Conservation (phyloP, 1,140 invertebrate genomes). For the Dinoponera quadriceps region DNA sequence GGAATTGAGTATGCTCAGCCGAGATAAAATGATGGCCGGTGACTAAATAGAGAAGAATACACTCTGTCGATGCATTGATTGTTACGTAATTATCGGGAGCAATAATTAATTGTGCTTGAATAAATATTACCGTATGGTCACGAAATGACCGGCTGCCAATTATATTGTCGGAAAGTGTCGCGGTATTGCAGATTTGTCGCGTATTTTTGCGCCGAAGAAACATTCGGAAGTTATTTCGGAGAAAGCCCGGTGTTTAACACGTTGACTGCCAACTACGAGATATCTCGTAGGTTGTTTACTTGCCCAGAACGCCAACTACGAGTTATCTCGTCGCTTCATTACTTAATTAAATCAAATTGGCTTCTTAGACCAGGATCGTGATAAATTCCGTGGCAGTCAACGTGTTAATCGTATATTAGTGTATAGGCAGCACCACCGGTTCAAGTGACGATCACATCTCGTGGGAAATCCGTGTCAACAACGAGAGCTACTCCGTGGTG, state of each 20-base stretch:
- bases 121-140: too few relatives aligned
- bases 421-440: not conserved
- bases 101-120: not conserved
- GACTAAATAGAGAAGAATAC: not conserved
- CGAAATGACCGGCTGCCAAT: not conserved
- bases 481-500: conserved; percentile 15
- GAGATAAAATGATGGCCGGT: not conserved
- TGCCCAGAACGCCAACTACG: too few relatives aligned
- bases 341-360: too few relatives aligned
- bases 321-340: too few relatives aligned
- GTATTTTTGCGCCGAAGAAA: too few relatives aligned
- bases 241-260: too few relatives aligned
- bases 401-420: conserved; percentile 33
- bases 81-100: not conserved
- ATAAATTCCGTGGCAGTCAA: not conserved
- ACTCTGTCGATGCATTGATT: not conserved
- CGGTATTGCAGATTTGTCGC: too few relatives aligned
- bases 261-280: too few relatives aligned
- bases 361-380: too few relatives aligned
- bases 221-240: too few relatives aligned
- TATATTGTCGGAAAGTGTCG: not conserved
- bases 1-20: not conserved
- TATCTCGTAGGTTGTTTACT: too few relatives aligned
- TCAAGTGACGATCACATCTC: conserved; percentile 27
- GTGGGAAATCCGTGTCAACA: conserved; percentile 48